A percentile compares a stretch with the other conserved stretches of the same genome.
Evolutionary conservation across 2,797 vertebrate genomes (phyloP).

Genomic region (Kryptolebias ocellatus): DNA sequence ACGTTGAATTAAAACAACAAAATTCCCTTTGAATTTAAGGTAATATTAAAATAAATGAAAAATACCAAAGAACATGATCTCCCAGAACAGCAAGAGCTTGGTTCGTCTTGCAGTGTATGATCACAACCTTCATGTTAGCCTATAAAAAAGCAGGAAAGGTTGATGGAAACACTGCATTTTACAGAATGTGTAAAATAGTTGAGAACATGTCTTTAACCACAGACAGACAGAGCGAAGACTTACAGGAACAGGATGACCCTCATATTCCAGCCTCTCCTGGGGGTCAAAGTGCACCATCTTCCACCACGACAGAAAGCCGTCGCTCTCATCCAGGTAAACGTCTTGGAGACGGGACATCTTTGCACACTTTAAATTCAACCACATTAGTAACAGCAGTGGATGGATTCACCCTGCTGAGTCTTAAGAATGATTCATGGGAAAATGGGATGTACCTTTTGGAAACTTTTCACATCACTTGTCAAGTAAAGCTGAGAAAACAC

Average conservation of each 20-base stretch:
- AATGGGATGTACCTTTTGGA: constrained; percentile 72
- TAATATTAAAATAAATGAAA: constrained; percentile 19
- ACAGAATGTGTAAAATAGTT: no score
- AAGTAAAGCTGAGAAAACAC: constrained; percentile 85
- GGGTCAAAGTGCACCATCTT: constrained; percentile 85
- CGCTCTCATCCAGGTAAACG: constrained; percentile 81
- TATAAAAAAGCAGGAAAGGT: constrained; percentile 48
- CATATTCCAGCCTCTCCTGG: constrained; percentile 87
- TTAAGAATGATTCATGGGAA: background rate
- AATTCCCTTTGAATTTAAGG: background rate
- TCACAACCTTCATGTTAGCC: constrained; percentile 86
- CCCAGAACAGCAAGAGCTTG: constrained; percentile 85
- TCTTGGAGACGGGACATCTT: constrained; percentile 88
- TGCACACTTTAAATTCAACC: constrained; percentile 65
- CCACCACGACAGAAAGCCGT: constrained; percentile 86
- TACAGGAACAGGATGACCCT: constrained; percentile 88
- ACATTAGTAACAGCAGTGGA: constrained; percentile 7
- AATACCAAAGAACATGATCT: constrained; percentile 84
- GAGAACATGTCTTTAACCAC: constrained; percentile 4
- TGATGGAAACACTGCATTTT: background rate
- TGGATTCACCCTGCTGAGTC: background rate
- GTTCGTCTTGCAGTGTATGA: constrained; percentile 90
- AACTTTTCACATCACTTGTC: constrained; percentile 86
- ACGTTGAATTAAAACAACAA: background rate
- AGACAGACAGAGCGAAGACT: constrained; percentile 45